Evolutionary conservation across 2,888 invertebrate species (phyloP), one percentile per base, ranked within the genome.

Genomic region (Smittia sp.): DNA sequence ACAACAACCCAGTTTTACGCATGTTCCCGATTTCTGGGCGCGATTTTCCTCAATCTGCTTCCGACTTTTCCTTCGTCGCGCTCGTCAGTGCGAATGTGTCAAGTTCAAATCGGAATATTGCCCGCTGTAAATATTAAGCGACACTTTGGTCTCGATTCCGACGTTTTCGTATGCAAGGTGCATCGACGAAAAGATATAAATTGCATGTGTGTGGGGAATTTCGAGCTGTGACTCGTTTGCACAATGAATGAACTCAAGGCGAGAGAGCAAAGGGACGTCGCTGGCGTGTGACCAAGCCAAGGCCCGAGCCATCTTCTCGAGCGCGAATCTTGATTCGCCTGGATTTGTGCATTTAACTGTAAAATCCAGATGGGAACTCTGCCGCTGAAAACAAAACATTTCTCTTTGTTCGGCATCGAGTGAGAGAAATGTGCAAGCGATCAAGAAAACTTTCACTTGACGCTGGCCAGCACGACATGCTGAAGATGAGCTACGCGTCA

Each of bases 21-120:
- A 63, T 63, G 63, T 63, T 63, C 63, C 6, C 27, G 27, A 63
- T 63, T 27, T 27, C 63, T 63, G 63, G 63, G 63, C 63, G 63
- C 63, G 63, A 24, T 63, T 63, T 63, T 13, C 25, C 15, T 25
- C 1, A 63, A 2, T 63, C 20, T 18, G 24, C 27, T 24, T 27
- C 11, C 15, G 15, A 27, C 20, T 3, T 63, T 63, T 63, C 27
- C 1, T 58, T 9, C 58, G 24, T 58, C 22, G 4, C 7, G 6
- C 4, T 11, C 1, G 18, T 7, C 13, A 58, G 2, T 58, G 58
- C 58, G 22, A 58, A 13, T 18, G 58, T 58, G 18, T 58, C 58
- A 15, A 46, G 46, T 46, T 32, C 32, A 11, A 6, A 6, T 46
- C n/a, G 46, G 3, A 46, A 46, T 39, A 13, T 13, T 9, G 39